Percentiles rank a stretch among this genome's conserved stretches.
These are phyloP conservation scores for Phylloscopus whistleri DNA, from an alignment of 2,113 vertebrate species.

Conservation along the genomic window DNA sequence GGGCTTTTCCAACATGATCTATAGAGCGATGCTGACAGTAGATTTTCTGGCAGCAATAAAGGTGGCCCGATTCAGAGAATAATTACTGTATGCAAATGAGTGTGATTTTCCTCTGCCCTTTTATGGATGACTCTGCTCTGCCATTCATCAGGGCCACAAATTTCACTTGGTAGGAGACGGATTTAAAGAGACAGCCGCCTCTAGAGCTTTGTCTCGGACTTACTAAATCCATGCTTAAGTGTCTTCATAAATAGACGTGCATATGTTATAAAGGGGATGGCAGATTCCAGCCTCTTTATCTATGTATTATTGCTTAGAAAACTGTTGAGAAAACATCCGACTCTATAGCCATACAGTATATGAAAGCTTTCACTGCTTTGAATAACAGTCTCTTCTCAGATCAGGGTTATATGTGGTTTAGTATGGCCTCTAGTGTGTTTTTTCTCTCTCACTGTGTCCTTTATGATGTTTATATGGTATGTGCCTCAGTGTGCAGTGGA, in stretches of 20 bases:
- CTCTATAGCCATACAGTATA: conserved; percentile 3
- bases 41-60: conserved; percentile 84
- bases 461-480: conserved; percentile 1
- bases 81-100: conserved; percentile 87
- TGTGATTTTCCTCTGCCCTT: conserved; percentile 81
- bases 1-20: conserved; percentile 74
- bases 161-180: conserved; percentile 74
- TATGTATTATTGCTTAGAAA: conserved; percentile 44
- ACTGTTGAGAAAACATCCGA: conserved; percentile 18
- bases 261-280: conserved; percentile 41
- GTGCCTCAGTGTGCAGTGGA: neutral
- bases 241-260: conserved; percentile 66
- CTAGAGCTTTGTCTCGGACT: conserved; percentile 69
- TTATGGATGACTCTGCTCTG: conserved; percentile 80
- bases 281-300: conserved; percentile 57
- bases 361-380: conserved; percentile 37
- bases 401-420: conserved; percentile 10
- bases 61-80: conserved; percentile 84
- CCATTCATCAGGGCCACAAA: conserved; percentile 81
- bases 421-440: conserved; percentile 30
- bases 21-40: conserved; percentile 79
- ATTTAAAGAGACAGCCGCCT: conserved; percentile 80
- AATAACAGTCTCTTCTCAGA: conserved; percentile 12
- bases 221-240: conserved; percentile 69
- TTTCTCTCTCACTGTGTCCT: conserved; percentile 14